Base-by-base conservation (phyloP, 2,113 vertebrate species). In the Notothenia rossii region DNA sequence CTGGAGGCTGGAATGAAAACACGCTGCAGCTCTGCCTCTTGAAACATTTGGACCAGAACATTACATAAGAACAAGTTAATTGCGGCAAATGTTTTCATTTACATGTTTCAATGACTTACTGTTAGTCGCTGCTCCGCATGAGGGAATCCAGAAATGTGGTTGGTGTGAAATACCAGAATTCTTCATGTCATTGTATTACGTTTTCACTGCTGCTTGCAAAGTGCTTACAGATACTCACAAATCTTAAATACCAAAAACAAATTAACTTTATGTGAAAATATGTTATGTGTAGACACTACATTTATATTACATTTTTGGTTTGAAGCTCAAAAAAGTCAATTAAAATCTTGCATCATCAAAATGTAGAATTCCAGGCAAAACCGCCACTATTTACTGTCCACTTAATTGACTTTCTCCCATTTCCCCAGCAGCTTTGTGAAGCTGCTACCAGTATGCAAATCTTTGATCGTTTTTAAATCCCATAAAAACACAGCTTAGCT, bases 1-100 rank as follows among this genome's bases (percentile, higher is more conserved):
- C 86, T 89, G 77, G 73, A 89, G 65, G 3, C 75, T 77, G 82
- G 83, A 91, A 85, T 86, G 77, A 89, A 90, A 90, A 87, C 86
- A 84, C 33, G 7, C 74, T 83, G 84, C 72, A 73, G 64, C 61
- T 70, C 74, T 49, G 76, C 55, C 72, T 71, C 65, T 65, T 68
- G 71, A 67, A 82, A 82, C 49, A 43, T 66, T 17, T 58, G 54
- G 51, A 65, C 69, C 70, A 54, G 78, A 87, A 88, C 83, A 86
- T 63, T 48, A 54, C 56, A 75, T 12, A 5, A 33, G 22, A 60
- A 75, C 66, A 48, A 49, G 36, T 72, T 20, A 50, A 56, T 33
- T 9, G 14, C 46, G 17, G 43, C 22, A 66, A 66, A 55, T 55
- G 51, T 78, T 69, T 72, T 72, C 55, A 43, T 40, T 40, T 7